A percentile compares a stretch with the other conserved stretches of the same genome.
phyloP scores from a whole-genome alignment of 2,113 vertebrate species.

The Brachypteracias leptosomus region DNA sequence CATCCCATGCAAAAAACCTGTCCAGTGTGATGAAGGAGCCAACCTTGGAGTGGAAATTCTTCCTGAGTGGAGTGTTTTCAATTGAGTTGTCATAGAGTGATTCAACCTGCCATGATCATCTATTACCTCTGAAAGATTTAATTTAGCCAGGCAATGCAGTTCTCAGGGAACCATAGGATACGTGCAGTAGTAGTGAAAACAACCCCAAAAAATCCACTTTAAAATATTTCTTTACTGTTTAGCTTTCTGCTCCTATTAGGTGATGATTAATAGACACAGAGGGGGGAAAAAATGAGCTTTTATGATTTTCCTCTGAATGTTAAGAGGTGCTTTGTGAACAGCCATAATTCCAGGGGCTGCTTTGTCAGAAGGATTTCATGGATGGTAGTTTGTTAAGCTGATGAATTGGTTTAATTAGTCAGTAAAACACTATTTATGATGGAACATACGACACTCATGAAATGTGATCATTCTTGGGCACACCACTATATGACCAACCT shows the following conservation, averaged over 20 bases:
- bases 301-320: conserved; percentile 64
- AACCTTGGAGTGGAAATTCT: not conserved
- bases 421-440: conserved; percentile 58
- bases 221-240: conserved; percentile 35
- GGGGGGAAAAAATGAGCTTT: not conserved
- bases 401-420: conserved; percentile 72
- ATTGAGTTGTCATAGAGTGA: conserved; percentile 60
- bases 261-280: conserved; percentile 70
- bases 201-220: conserved; percentile 34
- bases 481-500: conserved; percentile 16
- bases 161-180: conserved; percentile 18
- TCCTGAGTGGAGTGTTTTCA: not conserved
- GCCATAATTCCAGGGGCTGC: conserved; percentile 38
- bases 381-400: conserved; percentile 61
- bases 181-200: not conserved
- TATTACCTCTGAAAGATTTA: conserved; percentile 67
- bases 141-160: conserved; percentile 56
- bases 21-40: not conserved
- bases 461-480: conserved; percentile 46
- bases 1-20: conserved; percentile 4
- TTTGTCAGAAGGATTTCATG: conserved; percentile 59
- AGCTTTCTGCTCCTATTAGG: conserved; percentile 61
- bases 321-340: conserved; percentile 60
- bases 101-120: conserved; percentile 14
- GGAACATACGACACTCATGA: conserved; percentile 45